These are phyloP conservation scores for Percina caprodes DNA, from an alignment of 2,113 vertebrate genomes.

Conservation along the genomic window DNA sequence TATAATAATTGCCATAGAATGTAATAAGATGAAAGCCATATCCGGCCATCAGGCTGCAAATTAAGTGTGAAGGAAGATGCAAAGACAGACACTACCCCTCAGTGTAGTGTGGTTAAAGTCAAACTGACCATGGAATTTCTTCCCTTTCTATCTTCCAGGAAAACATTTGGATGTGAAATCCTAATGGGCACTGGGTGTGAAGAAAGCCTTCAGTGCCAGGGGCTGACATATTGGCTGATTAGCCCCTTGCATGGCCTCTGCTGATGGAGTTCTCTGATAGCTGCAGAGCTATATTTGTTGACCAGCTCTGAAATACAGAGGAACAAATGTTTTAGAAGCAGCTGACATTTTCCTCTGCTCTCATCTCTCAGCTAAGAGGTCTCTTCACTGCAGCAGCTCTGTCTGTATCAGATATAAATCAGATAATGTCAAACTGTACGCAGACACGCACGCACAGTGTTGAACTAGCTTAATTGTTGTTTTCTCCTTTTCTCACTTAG, in stretches of 20 bases:
- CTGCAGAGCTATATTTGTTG: slow-evolving; percentile 46
- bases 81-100: slow-evolving; percentile 1
- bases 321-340: slow-evolving; percentile 58
- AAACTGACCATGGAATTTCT: slow-evolving; percentile 51
- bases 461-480: slow-evolving; percentile 61
- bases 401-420: slow-evolving; percentile 53
- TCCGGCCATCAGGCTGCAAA: not conserved
- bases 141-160: slow-evolving; percentile 30
- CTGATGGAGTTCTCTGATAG: slow-evolving; percentile 61
- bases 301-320: slow-evolving; percentile 43
- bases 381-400: slow-evolving; percentile 47
- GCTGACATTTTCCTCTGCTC: slow-evolving; percentile 66
- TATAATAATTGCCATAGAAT: not conserved
- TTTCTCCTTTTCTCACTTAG: slow-evolving; percentile 36
- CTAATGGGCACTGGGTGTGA: slow-evolving; percentile 35
- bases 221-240: slow-evolving; percentile 57
- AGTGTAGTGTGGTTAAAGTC: slow-evolving; percentile 39
- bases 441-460: slow-evolving; percentile 2
- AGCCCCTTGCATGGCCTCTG: slow-evolving; percentile 39
- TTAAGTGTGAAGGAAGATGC: slow-evolving; percentile 5
- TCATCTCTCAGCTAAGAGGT: slow-evolving; percentile 64
- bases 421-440: slow-evolving; percentile 60
- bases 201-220: slow-evolving; percentile 42
- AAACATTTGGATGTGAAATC: slow-evolving; percentile 36
- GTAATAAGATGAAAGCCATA: not conserved